Evolutionary conservation across 2,113 vertebrate genomes (phyloP).

Genomic region (Pygathrix nemaeus): DNA sequence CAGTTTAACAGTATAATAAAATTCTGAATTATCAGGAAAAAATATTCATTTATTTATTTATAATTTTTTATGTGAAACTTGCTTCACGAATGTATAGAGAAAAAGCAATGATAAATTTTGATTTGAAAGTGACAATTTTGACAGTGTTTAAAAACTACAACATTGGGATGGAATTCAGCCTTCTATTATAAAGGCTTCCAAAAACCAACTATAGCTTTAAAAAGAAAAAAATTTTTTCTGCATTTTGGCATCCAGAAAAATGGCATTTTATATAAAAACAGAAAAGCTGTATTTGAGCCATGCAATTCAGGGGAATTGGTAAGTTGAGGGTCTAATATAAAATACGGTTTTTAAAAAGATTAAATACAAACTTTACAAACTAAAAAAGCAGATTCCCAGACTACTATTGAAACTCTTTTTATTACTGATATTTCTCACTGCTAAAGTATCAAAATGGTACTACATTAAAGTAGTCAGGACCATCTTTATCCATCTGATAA

Average conservation of each 20-base stretch:
- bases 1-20: neutral
- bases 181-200: neutral
- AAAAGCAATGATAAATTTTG: neutral
- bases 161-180: neutral
- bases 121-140: neutral
- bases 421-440: neutral
- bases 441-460: neutral
- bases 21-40: neutral
- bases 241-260: neutral
- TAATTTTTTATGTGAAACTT: neutral
- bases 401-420: neutral
- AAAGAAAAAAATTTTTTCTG: neutral
- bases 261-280: neutral
- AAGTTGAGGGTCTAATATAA: neutral
- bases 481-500: neutral
- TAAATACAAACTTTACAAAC: neutral
- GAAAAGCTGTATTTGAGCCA: neutral
- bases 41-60: neutral
- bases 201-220: neutral
- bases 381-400: neutral
- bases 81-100: neutral
- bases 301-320: neutral
- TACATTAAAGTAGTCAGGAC: neutral
- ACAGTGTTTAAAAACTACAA: neutral
- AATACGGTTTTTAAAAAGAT: neutral